phyloP scores from a whole-genome alignment of 2,113 vertebrate genomes.

The Numenius arquata region DNA sequence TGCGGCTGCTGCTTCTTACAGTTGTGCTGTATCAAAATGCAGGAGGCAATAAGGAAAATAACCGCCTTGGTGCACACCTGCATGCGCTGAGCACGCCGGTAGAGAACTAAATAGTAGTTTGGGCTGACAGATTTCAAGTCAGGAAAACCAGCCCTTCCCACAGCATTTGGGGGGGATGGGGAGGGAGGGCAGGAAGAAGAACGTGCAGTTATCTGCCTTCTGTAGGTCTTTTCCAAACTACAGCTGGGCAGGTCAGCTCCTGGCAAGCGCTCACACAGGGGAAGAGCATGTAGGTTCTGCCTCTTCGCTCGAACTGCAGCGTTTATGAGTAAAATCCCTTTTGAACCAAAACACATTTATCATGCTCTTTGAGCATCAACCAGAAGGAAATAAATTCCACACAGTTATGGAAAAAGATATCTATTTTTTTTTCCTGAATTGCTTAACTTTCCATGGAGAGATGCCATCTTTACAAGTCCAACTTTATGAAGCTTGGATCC shows the following conservation, averaged over 20 bases:
- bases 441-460: background rate
- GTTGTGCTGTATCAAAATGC: background rate
- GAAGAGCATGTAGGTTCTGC: background rate
- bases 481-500: background rate
- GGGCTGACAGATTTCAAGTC: background rate
- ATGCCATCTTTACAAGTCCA: background rate
- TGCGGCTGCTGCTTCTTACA: accelerated
- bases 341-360: background rate
- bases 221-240: background rate
- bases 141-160: background rate
- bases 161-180: accelerated
- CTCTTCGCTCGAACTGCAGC: background rate
- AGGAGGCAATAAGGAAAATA: background rate
- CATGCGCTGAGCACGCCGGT: accelerated
- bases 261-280: accelerated
- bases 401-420: background rate
- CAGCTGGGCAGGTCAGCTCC: background rate
- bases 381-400: background rate
- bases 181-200: background rate
- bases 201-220: background rate
- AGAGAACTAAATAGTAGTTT: background rate
- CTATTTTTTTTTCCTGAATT: background rate
- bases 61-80: background rate
- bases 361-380: background rate
- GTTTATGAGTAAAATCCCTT: background rate